phyloP scores from a whole-genome alignment of 2,888 invertebrate genomes.

The Noctua janthe region DNA sequence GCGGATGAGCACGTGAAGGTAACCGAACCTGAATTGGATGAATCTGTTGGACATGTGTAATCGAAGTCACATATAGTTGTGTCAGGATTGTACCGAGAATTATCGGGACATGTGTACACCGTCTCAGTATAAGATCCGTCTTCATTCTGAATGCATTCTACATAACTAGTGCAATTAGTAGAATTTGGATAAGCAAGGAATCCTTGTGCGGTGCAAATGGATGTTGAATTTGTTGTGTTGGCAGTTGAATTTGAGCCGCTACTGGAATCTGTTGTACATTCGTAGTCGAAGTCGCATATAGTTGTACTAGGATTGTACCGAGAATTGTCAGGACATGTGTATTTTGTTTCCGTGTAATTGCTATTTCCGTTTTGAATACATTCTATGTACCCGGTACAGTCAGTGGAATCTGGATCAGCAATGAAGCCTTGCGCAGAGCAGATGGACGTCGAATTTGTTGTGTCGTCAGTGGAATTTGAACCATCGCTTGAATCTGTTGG shows the following conservation, averaged over 20 bases:
- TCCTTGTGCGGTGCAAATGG: conserved; percentile 35
- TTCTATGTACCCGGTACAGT: conserved; percentile 46
- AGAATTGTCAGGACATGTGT: conserved; percentile 41
- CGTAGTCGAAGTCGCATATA: conserved; percentile 57
- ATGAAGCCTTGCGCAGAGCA: conserved; percentile 46
- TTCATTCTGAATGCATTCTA: conserved; percentile 47
- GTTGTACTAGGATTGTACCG: conserved; percentile 56
- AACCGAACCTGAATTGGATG: background rate
- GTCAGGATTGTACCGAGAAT: conserved; percentile 49
- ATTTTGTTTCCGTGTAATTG: conserved; percentile 26
- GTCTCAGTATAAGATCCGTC: conserved; percentile 30
- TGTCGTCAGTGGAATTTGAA: conserved; percentile 12
- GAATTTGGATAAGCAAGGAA: conserved; percentile 39
- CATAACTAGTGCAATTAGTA: conserved; percentile 44
- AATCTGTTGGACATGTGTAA: conserved; percentile 36
- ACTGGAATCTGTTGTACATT: conserved; percentile 27
- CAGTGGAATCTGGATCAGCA: conserved; percentile 24
- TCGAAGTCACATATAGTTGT: conserved; percentile 55
- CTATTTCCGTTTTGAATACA: conserved; percentile 39
- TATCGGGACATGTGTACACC: conserved; percentile 47
- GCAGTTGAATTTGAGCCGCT: conserved; percentile 17
- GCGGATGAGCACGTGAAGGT: background rate
- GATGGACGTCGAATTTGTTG: conserved; percentile 1
- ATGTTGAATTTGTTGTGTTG: conserved; percentile 25
- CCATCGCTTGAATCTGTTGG: background rate